Evolutionary conservation across 2,888 invertebrate species (phyloP).

Genomic region (Pseudococcus jackbeardsleyi): DNA sequence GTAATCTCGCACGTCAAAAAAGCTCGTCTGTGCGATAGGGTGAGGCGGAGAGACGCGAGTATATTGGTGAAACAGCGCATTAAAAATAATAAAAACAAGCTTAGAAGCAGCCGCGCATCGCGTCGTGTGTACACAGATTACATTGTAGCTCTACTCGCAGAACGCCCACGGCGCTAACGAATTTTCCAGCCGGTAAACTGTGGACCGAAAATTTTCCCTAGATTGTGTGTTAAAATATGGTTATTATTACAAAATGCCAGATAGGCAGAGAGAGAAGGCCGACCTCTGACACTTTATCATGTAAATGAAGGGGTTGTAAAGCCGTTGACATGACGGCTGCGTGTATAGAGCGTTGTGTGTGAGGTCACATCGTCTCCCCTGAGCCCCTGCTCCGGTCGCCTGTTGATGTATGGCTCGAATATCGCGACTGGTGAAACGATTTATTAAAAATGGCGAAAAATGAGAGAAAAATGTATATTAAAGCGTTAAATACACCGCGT

Average conservation of each 20-base stretch:
- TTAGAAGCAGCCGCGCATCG: not conserved
- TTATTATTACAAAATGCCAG: conserved; percentile 49
- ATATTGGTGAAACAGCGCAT: not conserved
- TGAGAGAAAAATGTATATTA: conserved; percentile 1
- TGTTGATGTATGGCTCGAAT: conserved; percentile 33
- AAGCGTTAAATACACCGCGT: conserved; percentile 16
- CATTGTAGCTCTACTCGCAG: not conserved
- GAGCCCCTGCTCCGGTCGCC: not conserved
- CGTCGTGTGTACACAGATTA: conserved; percentile 3
- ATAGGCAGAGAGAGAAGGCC: conserved; percentile 32
- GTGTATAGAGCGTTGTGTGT: not conserved
- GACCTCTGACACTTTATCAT: conserved; percentile 56
- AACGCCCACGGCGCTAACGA: conserved; percentile 16
- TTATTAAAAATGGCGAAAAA: conserved; percentile 30
- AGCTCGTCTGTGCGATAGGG: not conserved
- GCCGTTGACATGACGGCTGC: conserved; percentile 51
- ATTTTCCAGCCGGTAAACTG: conserved; percentile 9
- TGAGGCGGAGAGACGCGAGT: not conserved
- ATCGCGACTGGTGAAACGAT: not conserved
- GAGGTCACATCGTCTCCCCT: not conserved
- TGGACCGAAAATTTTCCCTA: not conserved
- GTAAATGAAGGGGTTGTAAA: conserved; percentile 46
- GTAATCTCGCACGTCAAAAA: not conserved
- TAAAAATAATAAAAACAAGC: conserved; percentile 51
- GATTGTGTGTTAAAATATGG: conserved; percentile 44